Base-by-base conservation (phyloP, 1,140 invertebrate genomes). In the Hyles euphorbiae region DNA sequence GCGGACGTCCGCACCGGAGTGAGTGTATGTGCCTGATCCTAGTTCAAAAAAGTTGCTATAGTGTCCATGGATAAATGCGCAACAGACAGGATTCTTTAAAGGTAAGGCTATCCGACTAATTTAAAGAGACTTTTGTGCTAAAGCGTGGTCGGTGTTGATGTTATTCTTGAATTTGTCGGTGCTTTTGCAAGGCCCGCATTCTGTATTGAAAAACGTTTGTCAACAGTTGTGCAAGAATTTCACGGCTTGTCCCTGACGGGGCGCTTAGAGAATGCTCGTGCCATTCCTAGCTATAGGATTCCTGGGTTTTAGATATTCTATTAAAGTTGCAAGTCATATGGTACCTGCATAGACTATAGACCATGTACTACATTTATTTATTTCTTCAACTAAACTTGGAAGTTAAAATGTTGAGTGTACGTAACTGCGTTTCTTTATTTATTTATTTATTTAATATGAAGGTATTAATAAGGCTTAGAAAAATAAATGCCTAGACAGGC, bases 11-110 rank as follows among this genome's bases (percentile, higher is more conserved):
- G 43, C 61, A 59, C 56, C 58, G 63, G 61, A 62, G 67, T 73
- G 68, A 72, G 77, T 84, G 76, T 76, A 34, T 70, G 81, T 78
- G 76, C 55, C 73, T 69, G 61, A 70, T 72, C 70, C 74, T 81
- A 73, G 56, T 67, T 11, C 47, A 63, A 69, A 72, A 67, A 68
- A 70, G 59, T 69, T 68, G 59, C 65, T 59, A 55, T 60, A 51
- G 51, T 57, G 70, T 77, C 65, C 57, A 71, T 68, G 76, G 74
- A 75, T 79, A 71, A 67, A 70, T 68, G 68, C 58, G 50, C 51
- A 52, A 22, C 36, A 40, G 36, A 49, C 56, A 56, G 48, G 54
- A 56, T 61, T 65, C 59, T 72, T 55, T 65, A 63, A 72, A 73
- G 78, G 72, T 78, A 68, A 78, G 72, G 54, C 58, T 64, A 70